Evolutionary conservation across 2,888 invertebrate genomes (phyloP), one percentile per base, ranked within the genome.

Genomic region (Neoitamus cyanurus): DNA sequence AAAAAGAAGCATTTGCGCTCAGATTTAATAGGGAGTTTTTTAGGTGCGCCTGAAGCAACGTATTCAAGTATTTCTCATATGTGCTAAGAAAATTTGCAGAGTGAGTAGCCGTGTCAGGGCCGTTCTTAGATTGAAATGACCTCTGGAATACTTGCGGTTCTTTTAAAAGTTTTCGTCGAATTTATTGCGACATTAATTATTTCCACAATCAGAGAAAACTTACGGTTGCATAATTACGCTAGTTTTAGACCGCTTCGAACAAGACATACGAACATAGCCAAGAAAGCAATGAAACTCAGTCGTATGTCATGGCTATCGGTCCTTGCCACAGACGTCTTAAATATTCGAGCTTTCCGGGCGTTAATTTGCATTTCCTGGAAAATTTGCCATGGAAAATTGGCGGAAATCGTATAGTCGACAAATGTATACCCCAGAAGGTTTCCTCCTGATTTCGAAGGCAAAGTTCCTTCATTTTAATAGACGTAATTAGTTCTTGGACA

Each of bases 281-380:
- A 20, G 25, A 25, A 58, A 58, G 9, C 2, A 7, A 15, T 7
- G 9, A 58, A 0, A 58, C 20, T 58, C 58, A 48, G 48, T 6
- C 20, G 25, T 1, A 15, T 58, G 58, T 9, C 11, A 15, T 58
- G 11, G 15, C 11, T 58, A 46, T 75, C 75, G 20, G 28, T 36
- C 13, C 3, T 42, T 42, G 5, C 42, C 42, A 25, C 42, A 75
- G n/a, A 42, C 31, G 13, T 20, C 13, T 42, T 25, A 75, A 37
- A 25, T 75, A 37, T 42, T 36, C 31, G 20, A 73, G 75, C 2
- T 25, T 28, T 75, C 42, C 42, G 75, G 20, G 25, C 13, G 42
- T 42, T 75, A 75, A 75, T 75, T 75, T 75, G 42, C 37, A 75
- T 73, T 34, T 73, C 73, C 73, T 73, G 73, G 20, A 73, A 31